Evolutionary conservation across 1,140 invertebrate species (phyloP).

Genomic region (Drosophila aff.): DNA sequence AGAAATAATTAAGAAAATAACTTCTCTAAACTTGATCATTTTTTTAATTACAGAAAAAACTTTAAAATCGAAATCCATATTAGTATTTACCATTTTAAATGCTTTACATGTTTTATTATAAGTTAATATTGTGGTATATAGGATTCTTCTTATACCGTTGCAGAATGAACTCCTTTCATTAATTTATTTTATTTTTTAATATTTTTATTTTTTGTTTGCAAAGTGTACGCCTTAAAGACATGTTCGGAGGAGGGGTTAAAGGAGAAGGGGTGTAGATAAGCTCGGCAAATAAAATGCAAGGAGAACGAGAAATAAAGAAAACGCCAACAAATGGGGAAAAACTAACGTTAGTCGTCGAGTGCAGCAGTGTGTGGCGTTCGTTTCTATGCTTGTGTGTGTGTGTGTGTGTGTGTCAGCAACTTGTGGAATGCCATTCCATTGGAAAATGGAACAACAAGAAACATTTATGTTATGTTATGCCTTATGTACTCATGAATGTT

Average conservation of each 20-base stretch:
- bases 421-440: constrained; percentile 70
- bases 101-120: not conserved
- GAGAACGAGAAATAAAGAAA: constrained; percentile 14
- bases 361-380: not conserved
- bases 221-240: not conserved
- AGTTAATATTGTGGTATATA: not conserved
- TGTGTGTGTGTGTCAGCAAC: constrained; percentile 47
- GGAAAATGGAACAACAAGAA: constrained; percentile 53
- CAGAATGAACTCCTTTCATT: not conserved
- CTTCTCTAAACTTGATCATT: too few relatives aligned
- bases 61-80: too few relatives aligned
- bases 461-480: constrained; percentile 5
- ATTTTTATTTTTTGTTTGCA: not conserved
- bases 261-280: constrained; percentile 37
- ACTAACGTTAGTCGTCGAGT: constrained; percentile 15
- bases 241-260: not conserved
- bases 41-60: too few relatives aligned
- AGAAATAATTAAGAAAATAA: too few relatives aligned
- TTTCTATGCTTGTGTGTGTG: not conserved
- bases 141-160: too few relatives aligned
- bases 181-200: not conserved
- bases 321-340: constrained; percentile 13
- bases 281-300: constrained; percentile 33
- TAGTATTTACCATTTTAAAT: too few relatives aligned
- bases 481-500: constrained; percentile 11